Conservation (phyloP, 92 coral and sea anemone species). For the Bergia puertoricense region DNA sequence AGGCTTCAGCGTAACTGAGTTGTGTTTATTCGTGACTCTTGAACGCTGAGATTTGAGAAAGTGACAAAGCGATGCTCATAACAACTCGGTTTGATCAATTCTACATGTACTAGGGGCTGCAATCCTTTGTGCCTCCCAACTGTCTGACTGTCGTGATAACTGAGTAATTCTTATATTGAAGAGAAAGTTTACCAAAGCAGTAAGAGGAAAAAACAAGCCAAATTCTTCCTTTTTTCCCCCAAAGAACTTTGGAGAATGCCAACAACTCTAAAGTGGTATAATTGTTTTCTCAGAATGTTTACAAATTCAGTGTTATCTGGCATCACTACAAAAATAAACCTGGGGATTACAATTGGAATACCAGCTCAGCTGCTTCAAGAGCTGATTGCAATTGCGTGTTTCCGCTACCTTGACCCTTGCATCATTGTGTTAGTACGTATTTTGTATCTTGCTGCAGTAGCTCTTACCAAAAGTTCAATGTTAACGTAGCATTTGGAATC, state of each 20-base stretch:
- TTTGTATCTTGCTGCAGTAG: not conserved
- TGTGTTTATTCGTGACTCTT: not conserved
- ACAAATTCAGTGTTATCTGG: not conserved
- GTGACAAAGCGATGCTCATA: no score
- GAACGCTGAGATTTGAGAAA: not conserved
- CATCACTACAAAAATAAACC: not conserved
- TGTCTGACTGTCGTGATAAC: no score
- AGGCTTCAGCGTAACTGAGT: not conserved
- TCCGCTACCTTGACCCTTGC: not conserved
- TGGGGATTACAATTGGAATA: not conserved
- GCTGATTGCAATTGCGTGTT: not conserved
- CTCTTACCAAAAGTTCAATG: not conserved
- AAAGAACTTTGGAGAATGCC: not conserved
- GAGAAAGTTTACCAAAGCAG: no score
- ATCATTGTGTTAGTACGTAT: not conserved
- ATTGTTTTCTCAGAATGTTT: not conserved
- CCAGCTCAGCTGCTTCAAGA: not conserved
- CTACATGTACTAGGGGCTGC: no score
- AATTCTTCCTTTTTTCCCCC: not conserved
- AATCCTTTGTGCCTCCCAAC: no score
- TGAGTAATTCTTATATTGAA: no score
- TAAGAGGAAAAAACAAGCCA: no score
- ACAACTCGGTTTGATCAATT: no score
- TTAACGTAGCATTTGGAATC: not conserved
- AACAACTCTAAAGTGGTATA: slow-evolving; percentile 1